A percentile compares a stretch with the other conserved stretches of the same genome.
Conservation (phyloP, 2,888 invertebrate genomes). For the Blastobasis adustella region DNA sequence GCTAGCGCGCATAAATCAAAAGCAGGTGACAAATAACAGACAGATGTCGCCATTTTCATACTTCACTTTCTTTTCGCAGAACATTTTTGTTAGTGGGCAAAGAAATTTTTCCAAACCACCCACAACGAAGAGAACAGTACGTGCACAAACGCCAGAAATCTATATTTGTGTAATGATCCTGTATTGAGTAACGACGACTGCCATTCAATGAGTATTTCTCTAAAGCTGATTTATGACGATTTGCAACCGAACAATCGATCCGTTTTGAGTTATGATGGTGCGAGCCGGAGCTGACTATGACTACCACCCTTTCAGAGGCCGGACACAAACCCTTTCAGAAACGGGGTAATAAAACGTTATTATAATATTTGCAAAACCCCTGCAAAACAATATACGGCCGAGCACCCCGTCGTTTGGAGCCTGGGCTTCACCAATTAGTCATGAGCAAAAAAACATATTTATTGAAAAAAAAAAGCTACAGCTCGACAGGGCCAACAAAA, state of each 20-base stretch:
- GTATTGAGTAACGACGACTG: conserved; percentile 59
- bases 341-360: conserved; percentile 72
- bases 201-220: conserved; percentile 54
- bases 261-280: conserved; percentile 62
- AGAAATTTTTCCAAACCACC: conserved; percentile 45
- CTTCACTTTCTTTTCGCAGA: conserved; percentile 64
- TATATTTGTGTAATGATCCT: conserved; percentile 72
- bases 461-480: conserved; percentile 50
- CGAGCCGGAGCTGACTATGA: conserved; percentile 44
- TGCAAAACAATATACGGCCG: conserved; percentile 47
- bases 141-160: conserved; percentile 68
- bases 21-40: conserved; percentile 46
- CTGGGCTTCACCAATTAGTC: conserved; percentile 61
- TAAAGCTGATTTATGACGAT: conserved; percentile 66
- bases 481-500: conserved; percentile 40
- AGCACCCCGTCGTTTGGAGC: conserved; percentile 54
- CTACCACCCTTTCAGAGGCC: conserved; percentile 63
- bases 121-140: conserved; percentile 50
- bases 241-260: conserved; percentile 64
- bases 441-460: conserved; percentile 49
- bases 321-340: conserved; percentile 67
- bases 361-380: conserved; percentile 70
- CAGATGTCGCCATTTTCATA: conserved; percentile 36
- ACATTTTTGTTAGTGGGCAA: conserved; percentile 44
- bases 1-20: conserved; percentile 23